Evolutionary conservation across 92 coral and sea anemone species (phyloP), one percentile per base, ranked within the genome.

Genomic region (Plumapathes pennacea): DNA sequence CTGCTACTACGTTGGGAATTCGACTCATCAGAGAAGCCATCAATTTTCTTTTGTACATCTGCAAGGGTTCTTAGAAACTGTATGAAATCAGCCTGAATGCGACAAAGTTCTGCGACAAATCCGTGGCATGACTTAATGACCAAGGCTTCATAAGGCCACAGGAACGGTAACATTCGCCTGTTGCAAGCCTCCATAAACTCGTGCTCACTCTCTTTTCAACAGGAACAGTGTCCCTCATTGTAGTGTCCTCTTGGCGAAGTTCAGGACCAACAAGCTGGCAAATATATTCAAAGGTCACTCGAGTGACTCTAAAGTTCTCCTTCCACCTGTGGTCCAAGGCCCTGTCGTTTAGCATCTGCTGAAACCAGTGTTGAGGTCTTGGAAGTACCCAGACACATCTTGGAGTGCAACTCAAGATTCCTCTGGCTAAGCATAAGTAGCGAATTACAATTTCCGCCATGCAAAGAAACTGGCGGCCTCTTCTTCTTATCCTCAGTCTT

Each of bases 71-170:
- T 50, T 25, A 57, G 75, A 68, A 68, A 68, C 75, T 68, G 54
- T 63, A 68, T 68, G 36, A 68, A 68, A 19, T 68, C 65, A 24
- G 54, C 75, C 56, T 68, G 64, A 46, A 52, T 63, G 46, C 57
- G 57, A 57, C 75, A 68, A 64, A 53, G 51, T 66, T 66, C 74
- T 52, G 27, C 61, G 43, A 66, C 74, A 66, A 66, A 66, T 45
- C 53, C 75, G 38, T 68, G 75, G 65, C 57, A 68, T 50, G 52
- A 55, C 61, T 56, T 68, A 23, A 68, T 48, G 38, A 46, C 50
- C 25, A 30, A 32, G 61, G 56, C 41, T 52, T 38, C 21, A 0
- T 28, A 12, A 52, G 10, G 6, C 58, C 58, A 12, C 24, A 28
- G 0, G 56, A 50, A 10, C 37, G 50, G 50, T 44, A 44, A 44